phyloP scores from a whole-genome alignment of 2,113 vertebrate species.

The Callocephalon fimbriatum region DNA sequence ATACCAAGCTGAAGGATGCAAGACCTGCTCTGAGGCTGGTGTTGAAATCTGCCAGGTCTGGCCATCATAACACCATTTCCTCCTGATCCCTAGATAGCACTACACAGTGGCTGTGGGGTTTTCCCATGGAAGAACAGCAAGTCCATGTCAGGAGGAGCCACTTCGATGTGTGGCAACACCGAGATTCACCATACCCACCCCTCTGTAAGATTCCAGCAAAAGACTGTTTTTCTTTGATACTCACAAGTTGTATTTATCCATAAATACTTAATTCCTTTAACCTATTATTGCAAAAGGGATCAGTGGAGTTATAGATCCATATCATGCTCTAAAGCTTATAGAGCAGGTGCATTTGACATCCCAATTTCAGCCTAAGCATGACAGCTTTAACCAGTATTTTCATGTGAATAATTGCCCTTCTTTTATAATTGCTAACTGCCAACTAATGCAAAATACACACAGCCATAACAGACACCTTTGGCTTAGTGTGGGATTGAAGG shows the following conservation, averaged over 20 bases:
- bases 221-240: background rate
- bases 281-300: background rate
- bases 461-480: background rate
- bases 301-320: background rate
- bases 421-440: background rate
- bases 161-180: accelerated
- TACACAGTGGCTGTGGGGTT: background rate
- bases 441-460: background rate
- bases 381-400: background rate
- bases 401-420: background rate
- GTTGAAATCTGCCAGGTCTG: background rate
- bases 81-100: background rate
- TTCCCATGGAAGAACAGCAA: accelerated
- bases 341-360: background rate
- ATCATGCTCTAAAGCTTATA: background rate
- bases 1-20: background rate
- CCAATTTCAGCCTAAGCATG: background rate
- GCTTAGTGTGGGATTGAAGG: accelerated
- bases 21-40: accelerated
- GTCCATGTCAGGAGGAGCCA: accelerated
- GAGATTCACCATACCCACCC: background rate
- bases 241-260: background rate
- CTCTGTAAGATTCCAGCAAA: background rate
- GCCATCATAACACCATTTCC: background rate
- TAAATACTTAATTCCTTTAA: background rate